Conservation (phyloP, 1,140 invertebrate species). For the Helicoverpa zea region DNA sequence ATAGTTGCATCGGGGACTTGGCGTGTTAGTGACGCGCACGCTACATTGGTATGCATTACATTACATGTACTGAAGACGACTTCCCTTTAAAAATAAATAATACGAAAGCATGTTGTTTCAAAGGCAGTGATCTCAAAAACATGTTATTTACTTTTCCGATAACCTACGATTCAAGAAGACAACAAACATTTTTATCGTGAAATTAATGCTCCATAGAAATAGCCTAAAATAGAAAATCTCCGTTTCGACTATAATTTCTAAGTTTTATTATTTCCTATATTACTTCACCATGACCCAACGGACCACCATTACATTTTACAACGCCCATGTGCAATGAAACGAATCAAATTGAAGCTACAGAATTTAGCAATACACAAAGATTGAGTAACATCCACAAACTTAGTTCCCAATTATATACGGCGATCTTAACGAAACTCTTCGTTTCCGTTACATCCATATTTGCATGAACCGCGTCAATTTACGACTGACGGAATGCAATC, state of each 20-base stretch:
- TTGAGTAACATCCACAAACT: slow-evolving; percentile 29
- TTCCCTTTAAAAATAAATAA: too few relatives aligned
- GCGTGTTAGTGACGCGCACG: slow-evolving; percentile 22
- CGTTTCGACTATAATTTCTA: background rate
- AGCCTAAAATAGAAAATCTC: too few relatives aligned
- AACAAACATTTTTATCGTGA: too few relatives aligned
- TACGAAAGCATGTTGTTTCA: too few relatives aligned
- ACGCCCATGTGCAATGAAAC: slow-evolving; percentile 24
- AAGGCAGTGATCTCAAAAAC: too few relatives aligned
- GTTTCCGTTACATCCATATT: slow-evolving; percentile 52
- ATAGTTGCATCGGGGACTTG: background rate
- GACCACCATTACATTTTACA: slow-evolving; percentile 8
- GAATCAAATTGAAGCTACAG: slow-evolving; percentile 23
- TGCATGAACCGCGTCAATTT: slow-evolving; percentile 38
- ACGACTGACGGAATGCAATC: slow-evolving; percentile 8
- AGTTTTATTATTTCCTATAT: background rate
- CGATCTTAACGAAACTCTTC: slow-evolving; percentile 1
- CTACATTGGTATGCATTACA: slow-evolving; percentile 29
- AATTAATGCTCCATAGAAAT: too few relatives aligned
- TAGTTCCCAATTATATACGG: slow-evolving; percentile 20
- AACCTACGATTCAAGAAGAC: too few relatives aligned
- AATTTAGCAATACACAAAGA: slow-evolving; percentile 21
- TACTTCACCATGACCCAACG: slow-evolving; percentile 20
- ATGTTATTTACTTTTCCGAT: too few relatives aligned
- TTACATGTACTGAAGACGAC: background rate